Evolutionary conservation across 2,797 vertebrate genomes (phyloP).

Genomic region (Onychomys arenicola): DNA sequence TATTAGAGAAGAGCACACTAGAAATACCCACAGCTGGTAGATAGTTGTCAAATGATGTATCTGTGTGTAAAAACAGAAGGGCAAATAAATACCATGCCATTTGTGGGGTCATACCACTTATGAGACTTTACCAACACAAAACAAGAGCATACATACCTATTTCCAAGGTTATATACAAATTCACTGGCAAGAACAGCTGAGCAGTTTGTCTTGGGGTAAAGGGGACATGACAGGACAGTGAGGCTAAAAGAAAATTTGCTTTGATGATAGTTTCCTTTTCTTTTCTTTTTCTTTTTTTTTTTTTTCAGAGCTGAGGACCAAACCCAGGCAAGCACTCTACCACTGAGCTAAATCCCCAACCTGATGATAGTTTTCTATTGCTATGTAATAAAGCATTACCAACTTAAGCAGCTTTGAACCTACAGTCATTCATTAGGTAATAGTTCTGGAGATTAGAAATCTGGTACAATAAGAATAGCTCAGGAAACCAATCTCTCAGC

Average conservation of each 20-base stretch:
- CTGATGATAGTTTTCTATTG: not conserved
- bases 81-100: not conserved
- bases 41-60: not conserved
- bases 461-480: not conserved
- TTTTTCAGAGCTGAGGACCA: no score
- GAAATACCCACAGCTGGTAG: not conserved
- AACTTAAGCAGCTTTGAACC: not conserved
- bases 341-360: no score
- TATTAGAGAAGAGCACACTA: not conserved
- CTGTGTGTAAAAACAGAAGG: not conserved
- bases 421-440: not conserved
- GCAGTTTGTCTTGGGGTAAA: not conserved
- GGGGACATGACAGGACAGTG: not conserved
- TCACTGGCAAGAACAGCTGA: not conserved
- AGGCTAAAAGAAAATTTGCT: not conserved
- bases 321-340: no score
- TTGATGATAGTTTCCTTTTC: not conserved
- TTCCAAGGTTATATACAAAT: not conserved
- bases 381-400: not conserved
- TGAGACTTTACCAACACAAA: not conserved
- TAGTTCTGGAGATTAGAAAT: not conserved
- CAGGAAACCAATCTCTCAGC: not conserved
- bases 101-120: not conserved
- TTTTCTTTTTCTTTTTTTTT: no score
- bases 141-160: not conserved